Evolutionary conservation across 2,888 invertebrate species (phyloP).

Genomic region (Phortica okadai): DNA sequence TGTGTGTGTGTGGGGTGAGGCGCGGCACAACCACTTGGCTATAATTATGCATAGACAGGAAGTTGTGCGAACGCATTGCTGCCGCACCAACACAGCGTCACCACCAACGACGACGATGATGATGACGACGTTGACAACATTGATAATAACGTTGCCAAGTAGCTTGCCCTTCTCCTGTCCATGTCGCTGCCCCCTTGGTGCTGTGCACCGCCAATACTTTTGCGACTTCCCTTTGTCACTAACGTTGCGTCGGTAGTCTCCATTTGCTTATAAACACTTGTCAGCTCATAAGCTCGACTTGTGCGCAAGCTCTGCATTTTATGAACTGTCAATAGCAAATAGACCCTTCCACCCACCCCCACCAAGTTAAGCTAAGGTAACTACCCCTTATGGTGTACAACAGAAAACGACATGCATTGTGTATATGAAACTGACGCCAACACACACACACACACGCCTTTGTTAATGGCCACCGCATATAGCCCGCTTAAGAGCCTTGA

Average conservation of each 20-base stretch:
- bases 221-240: background rate
- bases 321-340: slow-evolving; percentile 23
- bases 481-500: no score
- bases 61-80: slow-evolving; percentile 4
- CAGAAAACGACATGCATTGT: background rate
- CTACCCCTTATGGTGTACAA: background rate
- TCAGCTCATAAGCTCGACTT: slow-evolving; percentile 1
- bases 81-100: background rate
- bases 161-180: no score
- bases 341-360: slow-evolving; percentile 2
- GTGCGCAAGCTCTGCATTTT: slow-evolving; percentile 28
- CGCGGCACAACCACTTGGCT: background rate
- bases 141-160: no score
- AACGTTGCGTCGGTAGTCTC: slow-evolving; percentile 46
- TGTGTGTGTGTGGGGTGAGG: slow-evolving; percentile 39
- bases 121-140: no score
- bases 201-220: no score
- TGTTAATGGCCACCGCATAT: no score
- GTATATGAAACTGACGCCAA: no score
- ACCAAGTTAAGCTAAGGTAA: background rate
- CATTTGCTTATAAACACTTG: background rate
- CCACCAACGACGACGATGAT: background rate
- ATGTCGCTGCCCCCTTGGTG: background rate
- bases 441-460: no score
- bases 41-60: slow-evolving; percentile 35